A percentile compares a stretch with the other conserved stretches of the same genome.
These are phyloP conservation scores for Gerris lacustris DNA, from an alignment of 2,888 invertebrate genomes.

Conservation along the genomic window DNA sequence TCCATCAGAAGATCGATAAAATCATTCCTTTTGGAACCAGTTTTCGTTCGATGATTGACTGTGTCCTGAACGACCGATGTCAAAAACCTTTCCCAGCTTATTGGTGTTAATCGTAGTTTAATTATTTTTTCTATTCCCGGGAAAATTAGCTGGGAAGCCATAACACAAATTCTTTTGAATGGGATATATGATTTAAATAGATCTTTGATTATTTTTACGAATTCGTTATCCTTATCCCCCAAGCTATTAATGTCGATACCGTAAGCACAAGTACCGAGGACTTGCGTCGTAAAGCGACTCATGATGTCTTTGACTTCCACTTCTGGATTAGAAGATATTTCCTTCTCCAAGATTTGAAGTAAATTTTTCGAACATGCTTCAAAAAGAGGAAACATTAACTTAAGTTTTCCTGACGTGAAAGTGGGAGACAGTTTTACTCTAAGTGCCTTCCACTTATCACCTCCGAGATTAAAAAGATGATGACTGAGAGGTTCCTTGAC, in stretches of 20 bases:
- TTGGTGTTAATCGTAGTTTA: slow-evolving; percentile 34
- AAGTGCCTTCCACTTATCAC: slow-evolving; percentile 20
- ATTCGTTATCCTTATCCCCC: slow-evolving; percentile 8
- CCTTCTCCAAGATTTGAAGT: neutral
- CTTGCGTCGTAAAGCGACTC: slow-evolving; percentile 38
- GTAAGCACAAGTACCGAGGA: slow-evolving; percentile 41
- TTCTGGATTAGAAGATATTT: neutral
- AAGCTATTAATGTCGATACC: slow-evolving; percentile 38
- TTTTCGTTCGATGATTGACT: slow-evolving; percentile 40
- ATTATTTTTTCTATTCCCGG: slow-evolving; percentile 35
- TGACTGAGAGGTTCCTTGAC: slow-evolving; percentile 6
- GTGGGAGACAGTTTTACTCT: slow-evolving; percentile 23
- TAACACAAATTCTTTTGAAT: slow-evolving; percentile 8
- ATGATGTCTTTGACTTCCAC: slow-evolving; percentile 38
- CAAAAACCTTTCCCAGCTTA: slow-evolving; percentile 39
- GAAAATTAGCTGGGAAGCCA: slow-evolving; percentile 34
- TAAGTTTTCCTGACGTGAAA: slow-evolving; percentile 22
- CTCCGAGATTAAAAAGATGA: slow-evolving; percentile 22
- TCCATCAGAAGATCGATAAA: slow-evolving; percentile 46
- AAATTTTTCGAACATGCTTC: slow-evolving; percentile 11
- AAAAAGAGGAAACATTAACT: slow-evolving; percentile 22
- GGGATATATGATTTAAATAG: slow-evolving; percentile 6
- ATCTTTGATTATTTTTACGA: neutral
- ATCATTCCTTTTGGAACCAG: slow-evolving; percentile 42
- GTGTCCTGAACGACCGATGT: slow-evolving; percentile 40